Evolutionary conservation across 35 echinoderm and acorn worm genomes (phyloP), one percentile per base, ranked within the genome.

Genomic region (Lytechinus variegatus): DNA sequence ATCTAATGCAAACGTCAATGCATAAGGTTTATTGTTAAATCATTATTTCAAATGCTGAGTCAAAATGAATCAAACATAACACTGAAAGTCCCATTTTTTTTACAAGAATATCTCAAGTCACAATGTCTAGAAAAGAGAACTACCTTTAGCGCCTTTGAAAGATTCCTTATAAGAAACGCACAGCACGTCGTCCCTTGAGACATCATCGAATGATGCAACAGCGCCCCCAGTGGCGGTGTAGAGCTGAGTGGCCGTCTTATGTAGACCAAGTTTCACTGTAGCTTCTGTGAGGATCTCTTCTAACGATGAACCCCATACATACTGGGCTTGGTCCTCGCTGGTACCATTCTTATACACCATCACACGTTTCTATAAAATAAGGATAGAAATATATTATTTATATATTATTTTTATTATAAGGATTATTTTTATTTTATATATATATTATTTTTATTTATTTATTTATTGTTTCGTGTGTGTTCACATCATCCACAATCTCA

Each of bases 321-420:
- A 96, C 33, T 52, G 56, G 19, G 95, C 95, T 44, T 96, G 97
- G 27, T 99, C 96, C 6, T 95, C 95, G 54, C 88, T 95, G 1
- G 90, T 95, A 16, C 98, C 98, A 95, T 97, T 99, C 19, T 92
- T 96, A 94, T 97, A 99, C 1, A 95, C 97, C 56, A 96, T 91
- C 16, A 99, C 95, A 27, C 98, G 96, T 97, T 99, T 99, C 98
- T 99, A 44, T 44, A 44, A 44, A n/a, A n/a, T n/a, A n/a, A n/a
- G n/a, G n/a, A n/a, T n/a, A n/a, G n/a, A n/a, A n/a, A n/a, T n/a
- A n/a, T n/a, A n/a, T n/a, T n/a, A n/a, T n/a, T n/a, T n/a, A n/a
- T n/a, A n/a, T n/a, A n/a, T n/a, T n/a, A n/a, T n/a, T n/a, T n/a
- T n/a, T n/a, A n/a, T n/a, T n/a, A n/a, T n/a, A n/a, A n/a, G n/a